A percentile compares a stretch with the other conserved stretches of the same genome.
phyloP scores from a whole-genome alignment of 1,140 invertebrate genomes.

The Thaumetopoea pityocampa region DNA sequence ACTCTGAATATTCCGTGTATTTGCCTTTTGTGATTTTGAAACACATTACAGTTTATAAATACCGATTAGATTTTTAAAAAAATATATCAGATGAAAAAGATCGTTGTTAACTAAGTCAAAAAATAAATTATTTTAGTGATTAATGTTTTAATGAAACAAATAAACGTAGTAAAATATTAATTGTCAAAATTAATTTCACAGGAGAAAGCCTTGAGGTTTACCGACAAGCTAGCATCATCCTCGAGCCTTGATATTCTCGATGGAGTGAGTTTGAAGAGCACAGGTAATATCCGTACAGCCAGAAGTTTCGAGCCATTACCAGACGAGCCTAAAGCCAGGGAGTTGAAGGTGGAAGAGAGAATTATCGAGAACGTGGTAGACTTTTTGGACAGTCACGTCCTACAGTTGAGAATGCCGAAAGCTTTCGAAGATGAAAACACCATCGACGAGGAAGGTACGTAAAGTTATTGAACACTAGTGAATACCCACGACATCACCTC shows the following conservation, averaged over 20 bases:
- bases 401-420: constrained; percentile 86
- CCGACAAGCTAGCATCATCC: constrained; percentile 56
- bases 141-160: not conserved
- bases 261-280: constrained; percentile 52
- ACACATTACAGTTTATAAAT: too few species aligned
- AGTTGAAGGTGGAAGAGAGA: constrained; percentile 67
- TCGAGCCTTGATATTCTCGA: constrained; percentile 55
- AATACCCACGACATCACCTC: too few species aligned
- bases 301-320: constrained; percentile 58
- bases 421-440: constrained; percentile 80
- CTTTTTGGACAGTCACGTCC: constrained; percentile 85
- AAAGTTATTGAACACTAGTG: too few species aligned
- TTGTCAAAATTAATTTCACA: constrained; percentile 29
- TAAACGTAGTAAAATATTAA: not conserved
- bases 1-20: too few species aligned
- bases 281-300: constrained; percentile 56
- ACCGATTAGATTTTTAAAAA: too few species aligned
- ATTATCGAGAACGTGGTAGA: constrained; percentile 85
- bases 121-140: not conserved
- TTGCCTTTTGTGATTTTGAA: too few species aligned
- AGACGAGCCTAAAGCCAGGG: constrained; percentile 57
- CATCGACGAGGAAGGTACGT: constrained; percentile 79
- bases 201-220: constrained; percentile 69
- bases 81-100: too few species aligned
- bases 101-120: not conserved